Conservation (phyloP, 2,113 vertebrate genomes). For the Accipiter virgatus region DNA sequence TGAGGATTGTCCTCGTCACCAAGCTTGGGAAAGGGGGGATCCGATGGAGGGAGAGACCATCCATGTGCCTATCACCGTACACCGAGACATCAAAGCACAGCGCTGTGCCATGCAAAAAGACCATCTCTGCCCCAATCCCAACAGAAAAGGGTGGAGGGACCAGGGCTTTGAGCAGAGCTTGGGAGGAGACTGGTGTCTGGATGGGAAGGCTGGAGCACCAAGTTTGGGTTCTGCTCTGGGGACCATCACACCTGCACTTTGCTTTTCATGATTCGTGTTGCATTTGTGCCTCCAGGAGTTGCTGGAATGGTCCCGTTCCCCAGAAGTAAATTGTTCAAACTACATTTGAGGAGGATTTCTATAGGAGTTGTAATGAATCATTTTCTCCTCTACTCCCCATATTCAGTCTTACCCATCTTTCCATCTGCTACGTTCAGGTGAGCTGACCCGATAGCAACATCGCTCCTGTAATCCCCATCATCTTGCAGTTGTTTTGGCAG, state of each 20-base stretch:
- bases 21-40: not conserved
- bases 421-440: not conserved
- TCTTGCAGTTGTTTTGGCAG: not conserved
- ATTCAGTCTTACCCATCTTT: not conserved
- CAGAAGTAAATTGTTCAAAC: not conserved
- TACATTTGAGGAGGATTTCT: not conserved
- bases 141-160: not conserved
- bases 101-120: not conserved
- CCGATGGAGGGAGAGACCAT: not conserved
- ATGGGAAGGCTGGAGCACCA: rapidly evolving
- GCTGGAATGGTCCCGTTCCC: not conserved
- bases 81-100: not conserved
- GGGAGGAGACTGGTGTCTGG: not conserved
- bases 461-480: not conserved
- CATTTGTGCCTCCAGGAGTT: not conserved
- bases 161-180: not conserved
- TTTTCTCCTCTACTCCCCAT: not conserved
- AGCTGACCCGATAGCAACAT: not conserved
- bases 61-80: rapidly evolving
- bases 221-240: not conserved
- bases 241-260: not conserved
- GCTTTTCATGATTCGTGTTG: not conserved
- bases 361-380: not conserved
- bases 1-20: not conserved
- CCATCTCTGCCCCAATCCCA: not conserved